Conservation (phyloP, 2,888 invertebrate species). For the Himalopsyche kuldschensis region DNA sequence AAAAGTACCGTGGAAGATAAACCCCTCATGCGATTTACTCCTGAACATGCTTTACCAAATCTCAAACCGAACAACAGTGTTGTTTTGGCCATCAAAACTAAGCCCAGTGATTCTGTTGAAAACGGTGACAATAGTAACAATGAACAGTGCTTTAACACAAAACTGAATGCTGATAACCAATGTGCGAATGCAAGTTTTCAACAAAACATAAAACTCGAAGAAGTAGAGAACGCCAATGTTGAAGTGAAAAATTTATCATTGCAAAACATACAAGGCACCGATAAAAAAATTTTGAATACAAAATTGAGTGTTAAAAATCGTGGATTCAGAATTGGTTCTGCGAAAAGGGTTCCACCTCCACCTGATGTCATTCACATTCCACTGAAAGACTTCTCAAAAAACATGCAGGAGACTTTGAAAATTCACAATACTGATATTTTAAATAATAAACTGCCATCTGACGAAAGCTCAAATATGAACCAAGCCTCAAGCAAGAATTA, state of each 20-base stretch:
- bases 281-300: neutral
- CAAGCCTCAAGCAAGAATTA: neutral
- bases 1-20: slow-evolving; percentile 4
- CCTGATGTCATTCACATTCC: slow-evolving; percentile 35
- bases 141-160: neutral
- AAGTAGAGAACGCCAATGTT: neutral
- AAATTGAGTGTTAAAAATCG: slow-evolving; percentile 16
- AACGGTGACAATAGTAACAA: neutral
- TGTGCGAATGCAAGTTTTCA: neutral
- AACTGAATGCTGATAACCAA: neutral
- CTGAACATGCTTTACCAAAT: slow-evolving; percentile 29
- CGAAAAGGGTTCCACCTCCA: slow-evolving; percentile 47
- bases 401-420: neutral
- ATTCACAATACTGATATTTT: neutral
- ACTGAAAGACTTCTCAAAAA: slow-evolving; percentile 20
- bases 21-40: slow-evolving; percentile 27
- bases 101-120: neutral
- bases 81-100: slow-evolving; percentile 14
- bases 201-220: neutral
- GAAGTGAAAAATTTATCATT: neutral
- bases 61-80: slow-evolving; percentile 23
- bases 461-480: neutral
- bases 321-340: slow-evolving; percentile 53
- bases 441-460: neutral
- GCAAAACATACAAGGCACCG: neutral